A percentile compares a stretch with the other conserved stretches of the same genome.
phyloP scores from a whole-genome alignment of 2,797 vertebrate species.

The Scolopax rusticola region DNA sequence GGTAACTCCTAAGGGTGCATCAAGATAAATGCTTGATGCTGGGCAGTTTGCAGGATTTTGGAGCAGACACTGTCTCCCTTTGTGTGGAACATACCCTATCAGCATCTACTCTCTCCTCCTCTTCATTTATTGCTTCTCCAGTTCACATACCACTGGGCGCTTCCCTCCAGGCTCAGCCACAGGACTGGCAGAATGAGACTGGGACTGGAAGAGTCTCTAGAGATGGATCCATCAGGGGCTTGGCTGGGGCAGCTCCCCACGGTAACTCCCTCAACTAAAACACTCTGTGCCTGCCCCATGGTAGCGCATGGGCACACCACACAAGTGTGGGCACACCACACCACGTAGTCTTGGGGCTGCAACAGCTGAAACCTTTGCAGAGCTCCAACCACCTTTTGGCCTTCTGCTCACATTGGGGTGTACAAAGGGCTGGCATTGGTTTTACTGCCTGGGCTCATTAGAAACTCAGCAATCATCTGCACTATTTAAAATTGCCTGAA shows the following conservation, averaged over 20 bases:
- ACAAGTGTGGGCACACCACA: not conserved
- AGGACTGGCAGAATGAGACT: not conserved
- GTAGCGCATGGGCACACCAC: too few species aligned
- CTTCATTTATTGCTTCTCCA: not conserved
- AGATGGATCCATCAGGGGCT: not conserved
- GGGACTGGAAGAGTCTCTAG: not conserved
- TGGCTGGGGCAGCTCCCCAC: not conserved
- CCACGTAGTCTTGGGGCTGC: not conserved
- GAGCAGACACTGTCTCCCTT: not conserved
- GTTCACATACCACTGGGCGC: not conserved
- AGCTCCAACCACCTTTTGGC: not conserved
- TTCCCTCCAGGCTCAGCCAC: not conserved
- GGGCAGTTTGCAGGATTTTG: not conserved
- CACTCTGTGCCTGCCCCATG: accelerated
- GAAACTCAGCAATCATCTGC: not conserved
- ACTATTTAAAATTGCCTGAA: not conserved
- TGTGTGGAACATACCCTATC: not conserved
- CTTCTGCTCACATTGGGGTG: not conserved
- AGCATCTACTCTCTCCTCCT: not conserved
- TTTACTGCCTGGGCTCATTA: not conserved
- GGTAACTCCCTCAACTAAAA: not conserved
- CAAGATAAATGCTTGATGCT: not conserved
- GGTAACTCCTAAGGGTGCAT: not conserved
- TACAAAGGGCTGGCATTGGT: not conserved
- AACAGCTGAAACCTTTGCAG: not conserved